Conservation (phyloP, 2,797 vertebrate genomes). For the Leptoclinus maculatus region DNA sequence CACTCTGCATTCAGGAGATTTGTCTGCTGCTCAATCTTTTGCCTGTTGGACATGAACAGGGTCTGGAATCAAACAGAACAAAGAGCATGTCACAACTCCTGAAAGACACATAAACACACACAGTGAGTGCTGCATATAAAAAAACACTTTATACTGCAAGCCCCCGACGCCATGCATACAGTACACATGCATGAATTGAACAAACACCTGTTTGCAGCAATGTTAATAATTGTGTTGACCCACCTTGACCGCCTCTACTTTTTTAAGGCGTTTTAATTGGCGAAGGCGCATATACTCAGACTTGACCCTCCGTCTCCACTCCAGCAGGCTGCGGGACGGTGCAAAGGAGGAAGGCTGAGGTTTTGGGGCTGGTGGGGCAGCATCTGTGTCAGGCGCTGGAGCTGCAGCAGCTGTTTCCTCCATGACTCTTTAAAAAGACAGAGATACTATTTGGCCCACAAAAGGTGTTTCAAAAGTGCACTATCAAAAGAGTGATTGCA, state of each 20-base stretch:
- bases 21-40: conserved; percentile 92
- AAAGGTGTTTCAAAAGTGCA: too few species aligned
- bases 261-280: conserved; percentile 94
- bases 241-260: conserved; percentile 95
- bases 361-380: conserved; percentile 60
- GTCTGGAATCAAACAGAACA: conserved; percentile 80
- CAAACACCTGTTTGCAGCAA: neutral
- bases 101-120: neutral
- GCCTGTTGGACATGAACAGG: conserved; percentile 92
- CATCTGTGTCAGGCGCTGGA: conserved; percentile 43
- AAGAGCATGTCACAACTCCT: conserved; percentile 18
- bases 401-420: conserved; percentile 67
- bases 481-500: neutral
- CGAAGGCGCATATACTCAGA: conserved; percentile 97
- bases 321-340: conserved; percentile 84
- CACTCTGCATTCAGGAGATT: conserved; percentile 92
- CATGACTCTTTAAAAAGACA: conserved; percentile 67
- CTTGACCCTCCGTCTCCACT: conserved; percentile 97
- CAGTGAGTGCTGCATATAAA: neutral
- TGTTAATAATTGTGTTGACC: neutral
- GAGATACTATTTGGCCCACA: neutral
- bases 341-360: conserved; percentile 68
- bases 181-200: neutral
- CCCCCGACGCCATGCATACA: neutral
- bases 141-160: neutral